Base-by-base conservation (phyloP, 2,797 vertebrate species). In the Centropyge bicolor region DNA sequence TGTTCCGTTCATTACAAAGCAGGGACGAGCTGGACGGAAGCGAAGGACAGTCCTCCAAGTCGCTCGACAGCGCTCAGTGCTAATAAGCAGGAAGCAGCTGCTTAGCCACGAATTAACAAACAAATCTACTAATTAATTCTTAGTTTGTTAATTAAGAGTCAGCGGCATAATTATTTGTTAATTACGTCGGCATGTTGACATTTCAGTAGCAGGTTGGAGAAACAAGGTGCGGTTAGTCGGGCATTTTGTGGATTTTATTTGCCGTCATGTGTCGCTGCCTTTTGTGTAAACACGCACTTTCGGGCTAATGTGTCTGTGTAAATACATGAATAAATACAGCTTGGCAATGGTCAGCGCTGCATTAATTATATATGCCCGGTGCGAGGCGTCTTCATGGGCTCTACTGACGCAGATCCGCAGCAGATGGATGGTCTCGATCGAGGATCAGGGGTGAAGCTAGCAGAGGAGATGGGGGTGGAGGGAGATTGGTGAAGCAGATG, bases 401-500 rank as follows among this genome's bases (percentile, higher is more conserved):
- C 76, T 41, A 56, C 12, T 77, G 80, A 85, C 64, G 84, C 80
- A 70, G 73, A 84, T 83, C 59, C 3, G 48, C 86, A 82, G 89
- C 93, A 94, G 91, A 94, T 94, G 93, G 93, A 90, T 12, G 81
- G 84, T 77, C 63, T 78, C 72, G 84, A 82, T 79, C 60, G 76
- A 76, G 84, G 91, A 92, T 87, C 85, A 87, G 89, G 89, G 93
- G 90, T 93, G 91, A 94, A 78, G 83, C 81, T 55, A 82, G 86
- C 86, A 77, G 89, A 91, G 91, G 89, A 89, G 86, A 76, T 77
- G 89, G 91, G 82, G 91, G 91, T 85, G 91, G 83, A 83, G 78
- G 83, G 80, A 91, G 83, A 80, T 11, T 81, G 89, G 69, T 67
- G 86, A 76, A 92, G 90, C 92, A 94, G 91, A 92, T 90, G 93